Percentiles rank a stretch among this genome's conserved stretches.
Evolutionary conservation across 2,113 vertebrate species (phyloP).

Genomic region (Bungarus multicinctus): DNA sequence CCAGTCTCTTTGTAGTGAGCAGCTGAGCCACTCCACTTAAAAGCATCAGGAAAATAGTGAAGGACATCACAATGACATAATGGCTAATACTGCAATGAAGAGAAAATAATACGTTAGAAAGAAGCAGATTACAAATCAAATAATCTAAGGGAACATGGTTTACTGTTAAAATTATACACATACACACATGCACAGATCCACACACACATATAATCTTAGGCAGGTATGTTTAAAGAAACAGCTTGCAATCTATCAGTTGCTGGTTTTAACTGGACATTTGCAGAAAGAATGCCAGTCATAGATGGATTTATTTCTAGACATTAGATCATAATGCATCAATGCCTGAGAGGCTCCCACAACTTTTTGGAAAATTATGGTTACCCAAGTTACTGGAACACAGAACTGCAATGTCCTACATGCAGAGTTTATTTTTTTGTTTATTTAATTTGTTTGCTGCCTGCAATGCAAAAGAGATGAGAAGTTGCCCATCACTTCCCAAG

Average conservation of each 20-base stretch:
- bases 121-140: not conserved
- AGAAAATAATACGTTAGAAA: slow-evolving; percentile 14
- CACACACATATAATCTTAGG: not conserved
- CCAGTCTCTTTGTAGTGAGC: slow-evolving; percentile 81
- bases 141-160: not conserved
- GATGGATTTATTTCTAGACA: not conserved
- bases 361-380: not conserved
- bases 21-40: slow-evolving; percentile 87
- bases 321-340: not conserved
- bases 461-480: not conserved
- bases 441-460: too few relatives aligned
- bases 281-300: not conserved
- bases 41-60: slow-evolving; percentile 93
- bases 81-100: slow-evolving; percentile 87
- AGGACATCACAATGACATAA: slow-evolving; percentile 95
- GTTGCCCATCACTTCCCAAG: not conserved
- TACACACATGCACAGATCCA: not conserved
- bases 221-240: not conserved
- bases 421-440: too few relatives aligned
- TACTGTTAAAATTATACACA: not conserved
- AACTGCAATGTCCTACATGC: not conserved
- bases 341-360: not conserved
- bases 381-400: not conserved
- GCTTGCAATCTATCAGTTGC: not conserved
- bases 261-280: not conserved